Base-by-base conservation (phyloP, 2,113 vertebrate species). In the Pygoscelis antarcticus region DNA sequence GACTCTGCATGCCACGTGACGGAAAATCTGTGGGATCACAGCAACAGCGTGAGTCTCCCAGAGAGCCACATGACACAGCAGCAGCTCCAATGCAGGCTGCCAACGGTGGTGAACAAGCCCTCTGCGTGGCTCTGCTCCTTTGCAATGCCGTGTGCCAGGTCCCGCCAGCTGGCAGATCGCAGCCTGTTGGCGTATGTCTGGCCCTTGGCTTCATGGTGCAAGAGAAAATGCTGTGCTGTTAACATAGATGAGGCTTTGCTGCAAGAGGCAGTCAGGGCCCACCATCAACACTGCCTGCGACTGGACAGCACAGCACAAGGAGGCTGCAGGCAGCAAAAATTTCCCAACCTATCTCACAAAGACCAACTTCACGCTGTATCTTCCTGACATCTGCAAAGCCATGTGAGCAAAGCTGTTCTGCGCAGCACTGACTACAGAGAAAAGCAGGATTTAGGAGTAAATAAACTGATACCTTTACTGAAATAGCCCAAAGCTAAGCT, bases 121-220 rank as follows among this genome's bases (percentile, higher is more conserved):
- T 30, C 34, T 29, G 49, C 7, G 0, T 15, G 70, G 62, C 42
- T 57, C 70, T 64, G 68, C 42, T 77, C n/a, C 51, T 82, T 29
- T 23, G 34, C 51, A 57, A 20, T 12, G 62, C 30, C 42, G 6
- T 0, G 11, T 44, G 11, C 61, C 66, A 34, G 32, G 16, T 40
- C 40, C 60, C 1, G 0, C 14, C 5, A 1, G 69, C 60, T 82
- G 60, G 49, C 18, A 90, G 58, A 52, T 11, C 23, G 7, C 25
- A 85, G 54, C 22, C 27, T 9, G 1, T 3, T 29, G 38, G 19
- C 1, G 0, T 34, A 40, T 3, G 1, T 11, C 64, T 60, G n/a
- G 49, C 26, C 26, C 60, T 51, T 36, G 55, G 51, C 72, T 76
- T 55, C 60, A n/a, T 1, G 1, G 8, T 5, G 44, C 49, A 46